Percentiles rank a stretch among this genome's conserved stretches.
These are phyloP conservation scores for Phengaris arion DNA, from an alignment of 2,888 invertebrate species.

Conservation along the genomic window DNA sequence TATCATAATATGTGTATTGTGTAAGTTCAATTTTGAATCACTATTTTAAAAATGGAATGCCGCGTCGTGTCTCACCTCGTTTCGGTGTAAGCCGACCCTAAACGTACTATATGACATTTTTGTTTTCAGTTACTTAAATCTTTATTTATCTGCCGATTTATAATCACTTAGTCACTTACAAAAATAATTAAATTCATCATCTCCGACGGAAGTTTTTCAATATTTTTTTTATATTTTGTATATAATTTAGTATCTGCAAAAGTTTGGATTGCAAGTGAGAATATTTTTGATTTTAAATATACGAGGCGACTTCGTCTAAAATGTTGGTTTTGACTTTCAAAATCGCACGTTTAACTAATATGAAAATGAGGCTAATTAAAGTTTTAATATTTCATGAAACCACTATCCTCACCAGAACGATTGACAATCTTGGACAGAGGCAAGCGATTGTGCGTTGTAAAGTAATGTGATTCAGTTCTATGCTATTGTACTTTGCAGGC, in stretches of 20 bases:
- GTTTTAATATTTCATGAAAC: background rate
- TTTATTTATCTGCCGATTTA: no score
- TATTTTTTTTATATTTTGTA: background rate
- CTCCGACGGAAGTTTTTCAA: conserved; percentile 14
- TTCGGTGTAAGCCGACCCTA: no score
- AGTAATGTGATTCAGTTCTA: conserved; percentile 44
- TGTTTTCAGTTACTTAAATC: background rate
- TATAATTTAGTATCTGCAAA: background rate
- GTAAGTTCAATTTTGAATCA: no score
- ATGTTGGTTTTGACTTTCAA: no score
- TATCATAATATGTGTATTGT: no score
- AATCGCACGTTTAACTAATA: no score
- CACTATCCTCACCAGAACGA: no score
- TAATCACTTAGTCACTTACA: conserved; percentile 5
- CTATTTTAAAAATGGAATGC: no score
- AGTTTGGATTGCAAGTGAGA: background rate
- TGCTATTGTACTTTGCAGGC: conserved; percentile 73
- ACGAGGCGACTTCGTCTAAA: no score
- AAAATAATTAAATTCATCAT: background rate
- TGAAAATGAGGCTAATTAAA: no score
- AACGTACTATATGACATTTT: no score
- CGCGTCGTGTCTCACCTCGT: no score
- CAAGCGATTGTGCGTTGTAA: conserved; percentile 37
- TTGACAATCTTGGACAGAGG: conserved; percentile 31
- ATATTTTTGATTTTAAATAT: background rate